Conservation (phyloP, 1,140 invertebrate genomes). For the Aphelenchoides besseyi region DNA sequence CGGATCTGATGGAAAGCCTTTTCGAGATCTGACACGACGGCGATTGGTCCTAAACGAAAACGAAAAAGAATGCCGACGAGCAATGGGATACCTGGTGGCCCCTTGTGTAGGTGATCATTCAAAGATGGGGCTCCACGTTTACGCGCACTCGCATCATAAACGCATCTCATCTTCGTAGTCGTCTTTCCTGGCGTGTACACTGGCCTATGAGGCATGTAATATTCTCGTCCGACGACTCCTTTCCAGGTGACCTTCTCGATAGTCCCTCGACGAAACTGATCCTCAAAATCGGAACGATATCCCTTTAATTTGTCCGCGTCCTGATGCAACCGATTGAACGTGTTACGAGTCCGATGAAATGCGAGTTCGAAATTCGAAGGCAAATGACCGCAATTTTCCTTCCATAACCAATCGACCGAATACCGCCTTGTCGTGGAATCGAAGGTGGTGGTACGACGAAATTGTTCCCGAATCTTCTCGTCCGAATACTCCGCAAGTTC, state of each 20-base stretch:
- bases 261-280: background rate
- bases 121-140: conserved; percentile 29
- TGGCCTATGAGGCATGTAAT: conserved; percentile 65
- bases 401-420: background rate
- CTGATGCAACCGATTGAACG: background rate
- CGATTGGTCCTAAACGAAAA: background rate
- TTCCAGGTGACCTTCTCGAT: background rate
- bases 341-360: background rate
- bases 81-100: conserved; percentile 21
- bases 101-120: conserved; percentile 24
- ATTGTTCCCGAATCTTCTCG: background rate
- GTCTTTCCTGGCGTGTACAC: conserved; percentile 47
- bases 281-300: background rate
- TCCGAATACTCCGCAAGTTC: background rate
- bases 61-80: conserved; percentile 19
- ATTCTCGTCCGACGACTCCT: background rate
- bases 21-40: conserved; percentile 24
- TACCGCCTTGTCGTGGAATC: conserved; percentile 1
- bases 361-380: conserved; percentile 3
- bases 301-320: background rate
- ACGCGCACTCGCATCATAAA: conserved; percentile 62
- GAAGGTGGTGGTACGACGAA: background rate
- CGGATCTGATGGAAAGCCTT: conserved; percentile 18
- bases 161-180: conserved; percentile 59
- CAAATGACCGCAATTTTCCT: background rate